phyloP scores from a whole-genome alignment of 1,140 invertebrate species.

The Macrocentrus cingulum region DNA sequence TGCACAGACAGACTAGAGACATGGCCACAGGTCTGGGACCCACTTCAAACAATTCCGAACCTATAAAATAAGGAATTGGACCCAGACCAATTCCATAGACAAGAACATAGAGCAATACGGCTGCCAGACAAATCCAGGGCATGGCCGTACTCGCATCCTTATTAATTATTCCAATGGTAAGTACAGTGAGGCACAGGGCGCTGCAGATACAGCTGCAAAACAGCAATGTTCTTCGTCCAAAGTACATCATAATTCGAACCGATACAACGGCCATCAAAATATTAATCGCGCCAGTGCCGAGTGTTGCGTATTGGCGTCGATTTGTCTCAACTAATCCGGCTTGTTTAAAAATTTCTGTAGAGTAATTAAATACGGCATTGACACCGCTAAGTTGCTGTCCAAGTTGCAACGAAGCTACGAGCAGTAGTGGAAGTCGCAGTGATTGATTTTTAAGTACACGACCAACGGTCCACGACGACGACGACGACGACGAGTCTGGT shows the following conservation, averaged over 20 bases:
- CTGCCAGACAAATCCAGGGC: conserved; percentile 70
- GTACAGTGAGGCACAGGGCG: conserved; percentile 58
- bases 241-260: conserved; percentile 62
- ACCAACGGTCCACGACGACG: conserved; percentile 58
- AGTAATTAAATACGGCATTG: conserved; percentile 87
- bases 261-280: conserved; percentile 69
- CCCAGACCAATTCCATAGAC: conserved; percentile 82
- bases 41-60: conserved; percentile 86
- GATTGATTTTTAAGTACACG: conserved; percentile 59
- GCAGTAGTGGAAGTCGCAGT: conserved; percentile 68
- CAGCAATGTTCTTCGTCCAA: conserved; percentile 63
- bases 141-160: conserved; percentile 70
- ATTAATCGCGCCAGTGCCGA: conserved; percentile 73
- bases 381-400: conserved; percentile 86
- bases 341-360: conserved; percentile 68
- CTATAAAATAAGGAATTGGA: conserved; percentile 88
- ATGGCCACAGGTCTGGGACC: conserved; percentile 81
- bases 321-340: conserved; percentile 65
- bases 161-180: conserved; percentile 62
- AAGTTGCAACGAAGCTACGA: conserved; percentile 74
- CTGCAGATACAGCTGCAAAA: conserved; percentile 62
- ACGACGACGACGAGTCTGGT: conserved; percentile 48
- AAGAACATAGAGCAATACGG: conserved; percentile 76
- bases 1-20: conserved; percentile 83
- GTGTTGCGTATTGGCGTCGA: conserved; percentile 67